Percentiles rank a stretch among this genome's conserved stretches.
These are phyloP conservation scores for Epistrophe eligans DNA, from an alignment of 2,888 invertebrate genomes.

Conservation along the genomic window DNA sequence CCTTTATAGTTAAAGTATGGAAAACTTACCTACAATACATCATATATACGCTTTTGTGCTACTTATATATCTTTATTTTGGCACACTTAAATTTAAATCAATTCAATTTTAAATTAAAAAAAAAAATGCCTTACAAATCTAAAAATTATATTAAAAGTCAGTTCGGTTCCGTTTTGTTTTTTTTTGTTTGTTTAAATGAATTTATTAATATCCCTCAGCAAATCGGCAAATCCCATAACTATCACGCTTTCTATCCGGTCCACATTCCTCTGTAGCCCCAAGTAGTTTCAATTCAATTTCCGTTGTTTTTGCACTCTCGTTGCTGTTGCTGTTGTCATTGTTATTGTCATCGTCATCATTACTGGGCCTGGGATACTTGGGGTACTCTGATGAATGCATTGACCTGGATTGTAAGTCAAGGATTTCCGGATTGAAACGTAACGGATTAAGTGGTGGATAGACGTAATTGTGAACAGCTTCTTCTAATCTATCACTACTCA, in stretches of 20 bases:
- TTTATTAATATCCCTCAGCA: constrained; percentile 80
- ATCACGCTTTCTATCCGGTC: constrained; percentile 89
- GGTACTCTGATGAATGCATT: constrained; percentile 59
- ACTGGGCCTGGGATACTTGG: constrained; percentile 52
- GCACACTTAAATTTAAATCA: constrained; percentile 49
- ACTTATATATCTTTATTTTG: constrained; percentile 24
- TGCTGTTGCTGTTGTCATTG: neutral
- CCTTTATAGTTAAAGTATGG: neutral
- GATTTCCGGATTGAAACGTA: constrained; percentile 52
- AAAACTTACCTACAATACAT: neutral
- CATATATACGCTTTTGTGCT: neutral
- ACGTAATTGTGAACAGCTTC: constrained; percentile 67
- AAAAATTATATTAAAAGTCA: constrained; percentile 63
- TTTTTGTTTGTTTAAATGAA: neutral
- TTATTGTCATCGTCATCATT: constrained; percentile 36
- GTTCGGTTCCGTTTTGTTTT: constrained; percentile 44
- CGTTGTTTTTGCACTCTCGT: constrained; percentile 57
- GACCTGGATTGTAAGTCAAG: constrained; percentile 54
- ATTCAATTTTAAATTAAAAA: neutral
- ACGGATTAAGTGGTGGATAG: constrained; percentile 69
- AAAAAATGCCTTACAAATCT: constrained; percentile 51
- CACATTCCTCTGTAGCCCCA: constrained; percentile 90
- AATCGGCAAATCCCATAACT: constrained; percentile 87
- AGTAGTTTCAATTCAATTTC: constrained; percentile 83
- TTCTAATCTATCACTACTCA: constrained; percentile 57